A percentile compares a stretch with the other conserved stretches of the same genome.
phyloP scores from a whole-genome alignment of 2,888 invertebrate species.

The Magallana nippona region DNA sequence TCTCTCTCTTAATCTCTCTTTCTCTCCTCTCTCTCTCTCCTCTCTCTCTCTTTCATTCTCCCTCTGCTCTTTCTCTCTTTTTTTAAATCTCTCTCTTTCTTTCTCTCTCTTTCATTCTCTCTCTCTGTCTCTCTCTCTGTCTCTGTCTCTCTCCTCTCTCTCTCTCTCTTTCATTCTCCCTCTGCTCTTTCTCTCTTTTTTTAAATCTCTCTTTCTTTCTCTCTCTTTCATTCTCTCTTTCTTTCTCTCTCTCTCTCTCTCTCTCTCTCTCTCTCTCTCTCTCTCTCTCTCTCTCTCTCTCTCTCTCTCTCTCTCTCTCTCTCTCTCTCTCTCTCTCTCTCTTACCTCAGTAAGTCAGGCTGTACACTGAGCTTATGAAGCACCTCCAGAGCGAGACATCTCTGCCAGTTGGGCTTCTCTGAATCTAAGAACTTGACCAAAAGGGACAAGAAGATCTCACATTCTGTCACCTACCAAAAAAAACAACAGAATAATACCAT shows the following conservation, averaged over 20 bases:
- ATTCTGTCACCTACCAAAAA: constrained; percentile 90
- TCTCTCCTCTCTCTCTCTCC: constrained; percentile 5
- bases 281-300: not conserved
- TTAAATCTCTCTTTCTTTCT: constrained; percentile 8
- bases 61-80: too few relatives aligned
- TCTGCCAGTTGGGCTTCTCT: constrained; percentile 97
- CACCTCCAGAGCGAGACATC: constrained; percentile 96
- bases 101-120: not conserved
- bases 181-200: not conserved
- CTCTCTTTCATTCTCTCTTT: too few relatives aligned
- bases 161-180: not conserved
- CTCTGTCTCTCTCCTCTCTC: constrained; percentile 30
- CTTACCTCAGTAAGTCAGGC: constrained; percentile 87
- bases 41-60: too few relatives aligned
- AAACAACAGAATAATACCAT: not conserved
- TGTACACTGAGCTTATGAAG: constrained; percentile 95
- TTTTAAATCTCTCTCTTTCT: constrained; percentile 17
- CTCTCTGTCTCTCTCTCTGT: constrained; percentile 2
- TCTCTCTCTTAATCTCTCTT: too few relatives aligned
- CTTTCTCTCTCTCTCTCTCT: constrained; percentile 21
- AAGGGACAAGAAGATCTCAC: constrained; percentile 97
- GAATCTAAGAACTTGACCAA: constrained; percentile 98
- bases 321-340: constrained; percentile 15
- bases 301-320: constrained; percentile 6
- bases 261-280: constrained; percentile 4